Base-by-base conservation (phyloP, 2,888 invertebrate species). In the Trichogramma dendrolimi region DNA sequence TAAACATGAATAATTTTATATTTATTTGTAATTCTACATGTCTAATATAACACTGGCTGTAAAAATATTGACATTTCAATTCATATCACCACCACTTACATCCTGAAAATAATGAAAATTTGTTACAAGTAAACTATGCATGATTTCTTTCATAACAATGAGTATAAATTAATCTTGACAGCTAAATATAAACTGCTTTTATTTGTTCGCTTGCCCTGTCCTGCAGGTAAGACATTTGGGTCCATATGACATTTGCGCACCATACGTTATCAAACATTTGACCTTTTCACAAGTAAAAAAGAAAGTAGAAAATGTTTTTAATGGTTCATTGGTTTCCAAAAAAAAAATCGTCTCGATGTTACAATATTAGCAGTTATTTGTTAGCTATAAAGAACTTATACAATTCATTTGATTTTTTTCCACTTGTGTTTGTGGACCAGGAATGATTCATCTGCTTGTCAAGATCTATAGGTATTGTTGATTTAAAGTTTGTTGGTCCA, bases 401-500 rank as follows among this genome's bases (percentile, higher is more conserved):
- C 73, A 77, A 72, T 73, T 77, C 74, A 70, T 77, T 78, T 68
- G 77, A 72, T 73, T 76, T 77, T 61, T 77, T 75, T 71, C 74
- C 74, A 64, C 71, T 73, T 57, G 71, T 72, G n/a, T 67, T 67
- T 40, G 75, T 70, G 27, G 76, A 73, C 77, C 77, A 78, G 49
- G 77, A 69, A 64, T 72, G 72, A 41, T 70, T 69, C 4, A 91
- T 79, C 76, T 91, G 91, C 70, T 87, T 85, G 75, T 90, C 89
- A 77, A 91, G 82, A 55, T 89, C 87, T 41, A 83, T 79, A 0
- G 91, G 90, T 67, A 91, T 79, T 67, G 88, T 79, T 67, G 88
- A 86, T 68, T 83, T 85, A 72, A 91, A 89, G 54, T 89, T 87
- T 69, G 84, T 83, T 59, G 85, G 83, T 79, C 89, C 88, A 14